These are phyloP conservation scores for Catamblyrhynchus diadema DNA, from an alignment of 2,797 vertebrate species.

Conservation along the genomic window DNA sequence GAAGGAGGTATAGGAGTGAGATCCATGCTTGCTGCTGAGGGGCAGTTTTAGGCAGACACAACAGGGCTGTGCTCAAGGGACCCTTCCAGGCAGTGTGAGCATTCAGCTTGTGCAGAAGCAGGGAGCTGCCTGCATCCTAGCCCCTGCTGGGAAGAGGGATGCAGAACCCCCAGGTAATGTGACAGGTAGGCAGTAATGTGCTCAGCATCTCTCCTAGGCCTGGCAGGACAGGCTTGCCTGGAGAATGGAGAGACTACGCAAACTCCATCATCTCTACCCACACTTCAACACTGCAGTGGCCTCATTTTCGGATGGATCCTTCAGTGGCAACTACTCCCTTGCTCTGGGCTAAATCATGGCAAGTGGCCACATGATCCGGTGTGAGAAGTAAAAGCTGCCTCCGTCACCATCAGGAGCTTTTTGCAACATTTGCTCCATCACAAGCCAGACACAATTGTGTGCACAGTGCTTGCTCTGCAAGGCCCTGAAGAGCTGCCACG, in stretches of 20 bases:
- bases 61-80: not conserved
- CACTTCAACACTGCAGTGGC: not conserved
- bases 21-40: not conserved
- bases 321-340: not conserved
- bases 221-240: not conserved
- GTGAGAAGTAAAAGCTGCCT: not conserved
- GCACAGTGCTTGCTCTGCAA: rapidly evolving
- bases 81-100: not conserved
- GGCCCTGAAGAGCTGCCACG: not conserved
- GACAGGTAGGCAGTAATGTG: not conserved
- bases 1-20: not conserved
- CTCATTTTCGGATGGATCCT: not conserved
- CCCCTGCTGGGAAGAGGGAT: not conserved
- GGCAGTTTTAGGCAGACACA: not conserved
- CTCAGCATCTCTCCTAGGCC: not conserved
- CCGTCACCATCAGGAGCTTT: not conserved
- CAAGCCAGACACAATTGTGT: not conserved
- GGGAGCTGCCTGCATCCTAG: not conserved
- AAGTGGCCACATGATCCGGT: not conserved
- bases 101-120: not conserved
- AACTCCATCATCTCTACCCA: not conserved
- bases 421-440: not conserved
- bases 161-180: not conserved
- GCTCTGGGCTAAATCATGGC: not conserved
- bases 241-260: not conserved